Percentiles rank a stretch among this genome's conserved stretches.
Conservation (phyloP, 2,797 vertebrate species). For the Eospalax fontanierii region DNA sequence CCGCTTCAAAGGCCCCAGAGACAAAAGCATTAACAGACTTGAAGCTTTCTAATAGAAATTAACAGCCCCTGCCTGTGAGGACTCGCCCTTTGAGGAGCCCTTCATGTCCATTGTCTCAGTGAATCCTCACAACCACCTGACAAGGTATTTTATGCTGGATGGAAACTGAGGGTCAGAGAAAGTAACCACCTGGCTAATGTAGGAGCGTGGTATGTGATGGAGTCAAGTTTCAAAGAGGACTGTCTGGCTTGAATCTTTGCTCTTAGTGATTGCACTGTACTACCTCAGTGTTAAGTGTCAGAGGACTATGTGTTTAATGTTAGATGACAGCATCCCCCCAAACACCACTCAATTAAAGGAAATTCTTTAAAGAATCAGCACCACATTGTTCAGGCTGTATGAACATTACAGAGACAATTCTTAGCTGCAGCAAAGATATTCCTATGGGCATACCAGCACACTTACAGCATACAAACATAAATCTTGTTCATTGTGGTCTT, state of each 20-base stretch:
- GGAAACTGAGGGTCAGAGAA: not conserved
- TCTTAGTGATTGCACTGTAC: not conserved
- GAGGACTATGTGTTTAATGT: not conserved
- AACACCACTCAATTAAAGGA: not conserved
- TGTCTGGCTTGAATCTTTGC: not conserved
- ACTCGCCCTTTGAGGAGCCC: not conserved
- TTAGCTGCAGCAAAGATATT: not conserved
- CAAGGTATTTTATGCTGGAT: not conserved
- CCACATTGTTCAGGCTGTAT: not conserved
- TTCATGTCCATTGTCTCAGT: not conserved
- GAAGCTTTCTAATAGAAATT: not conserved
- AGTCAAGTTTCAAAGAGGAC: not conserved
- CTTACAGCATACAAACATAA: not conserved
- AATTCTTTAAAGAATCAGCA: constrained; percentile 37
- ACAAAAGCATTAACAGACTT: not conserved
- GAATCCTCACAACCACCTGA: not conserved
- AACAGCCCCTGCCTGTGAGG: not conserved
- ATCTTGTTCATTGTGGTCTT: not conserved
- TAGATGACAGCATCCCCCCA: not conserved
- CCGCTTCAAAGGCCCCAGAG: not conserved
- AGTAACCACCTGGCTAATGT: not conserved
- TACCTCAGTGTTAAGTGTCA: not conserved
- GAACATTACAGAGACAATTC: not conserved
- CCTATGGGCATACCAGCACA: not conserved
- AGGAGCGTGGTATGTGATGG: not conserved